Conservation (phyloP, 1,140 invertebrate genomes). For the Eumaeus atala region DNA sequence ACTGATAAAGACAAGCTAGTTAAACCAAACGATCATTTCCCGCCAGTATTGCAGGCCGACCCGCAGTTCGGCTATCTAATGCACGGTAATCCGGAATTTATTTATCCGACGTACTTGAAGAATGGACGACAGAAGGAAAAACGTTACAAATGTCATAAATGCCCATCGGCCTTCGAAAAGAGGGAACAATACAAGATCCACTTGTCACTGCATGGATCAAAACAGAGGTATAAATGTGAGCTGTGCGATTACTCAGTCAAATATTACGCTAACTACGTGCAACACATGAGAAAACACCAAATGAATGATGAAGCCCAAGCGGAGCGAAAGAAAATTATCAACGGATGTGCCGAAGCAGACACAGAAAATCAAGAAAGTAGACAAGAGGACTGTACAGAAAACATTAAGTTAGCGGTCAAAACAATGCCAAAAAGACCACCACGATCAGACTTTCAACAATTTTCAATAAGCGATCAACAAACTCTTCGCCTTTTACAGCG, state of each 20-base stretch:
- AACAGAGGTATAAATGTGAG: conserved; percentile 88
- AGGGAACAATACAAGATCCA: conserved; percentile 89
- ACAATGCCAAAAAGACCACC: conserved; percentile 59
- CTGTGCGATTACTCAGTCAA: conserved; percentile 92
- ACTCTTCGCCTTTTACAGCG: conserved; percentile 58
- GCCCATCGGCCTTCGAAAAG: conserved; percentile 92
- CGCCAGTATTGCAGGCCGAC: conserved; percentile 72
- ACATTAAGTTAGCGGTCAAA: conserved; percentile 72
- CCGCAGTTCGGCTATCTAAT: conserved; percentile 80
- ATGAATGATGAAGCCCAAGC: conserved; percentile 80
- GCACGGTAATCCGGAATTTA: conserved; percentile 84
- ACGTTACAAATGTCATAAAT: conserved; percentile 88
- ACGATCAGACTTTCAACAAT: conserved; percentile 65
- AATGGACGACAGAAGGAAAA: conserved; percentile 85
- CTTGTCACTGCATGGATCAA: conserved; percentile 86
- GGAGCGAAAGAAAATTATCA: conserved; percentile 67
- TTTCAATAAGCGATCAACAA: conserved; percentile 75
- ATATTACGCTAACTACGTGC: conserved; percentile 87
- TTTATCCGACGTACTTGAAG: conserved; percentile 83
- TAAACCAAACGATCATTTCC: conserved; percentile 69
- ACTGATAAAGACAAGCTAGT: conserved; percentile 68
- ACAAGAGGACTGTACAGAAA: conserved; percentile 43
- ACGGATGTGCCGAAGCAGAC: conserved; percentile 53
- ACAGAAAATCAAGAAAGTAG: conserved; percentile 52
- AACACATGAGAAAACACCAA: conserved; percentile 86